Percentiles rank a stretch among this genome's conserved stretches.
phyloP scores from a whole-genome alignment of 2,888 invertebrate genomes.

The Dryocosmus kuriphilus region DNA sequence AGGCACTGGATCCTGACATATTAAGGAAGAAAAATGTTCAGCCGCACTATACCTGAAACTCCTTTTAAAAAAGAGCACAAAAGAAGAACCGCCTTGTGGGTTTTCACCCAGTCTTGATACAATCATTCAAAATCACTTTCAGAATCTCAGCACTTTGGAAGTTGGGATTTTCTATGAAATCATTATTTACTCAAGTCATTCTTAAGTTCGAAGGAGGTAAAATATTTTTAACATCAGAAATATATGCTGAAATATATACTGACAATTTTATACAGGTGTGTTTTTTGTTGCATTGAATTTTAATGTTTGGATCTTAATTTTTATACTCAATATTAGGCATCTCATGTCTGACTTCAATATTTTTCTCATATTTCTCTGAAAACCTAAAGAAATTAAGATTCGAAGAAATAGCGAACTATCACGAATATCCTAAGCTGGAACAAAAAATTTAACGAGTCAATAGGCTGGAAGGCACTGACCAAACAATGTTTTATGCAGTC shows the following conservation, averaged over 20 bases:
- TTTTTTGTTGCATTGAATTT: background rate
- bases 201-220: background rate
- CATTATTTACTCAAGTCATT: background rate
- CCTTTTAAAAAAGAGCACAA: slow-evolving; percentile 6
- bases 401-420: background rate
- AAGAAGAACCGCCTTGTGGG: background rate
- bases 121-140: background rate
- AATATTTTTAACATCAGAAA: background rate
- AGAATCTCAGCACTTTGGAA: background rate
- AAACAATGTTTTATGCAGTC: background rate
- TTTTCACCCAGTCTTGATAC: background rate
- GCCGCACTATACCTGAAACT: slow-evolving; percentile 12
- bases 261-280: background rate
- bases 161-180: background rate
- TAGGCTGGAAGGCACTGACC: background rate
- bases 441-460: background rate
- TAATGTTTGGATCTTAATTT: too few species aligned
- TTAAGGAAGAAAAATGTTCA: slow-evolving; percentile 13
- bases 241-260: too few species aligned
- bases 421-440: background rate
- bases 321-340: too few species aligned
- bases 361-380: background rate
- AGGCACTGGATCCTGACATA: slow-evolving; percentile 1
- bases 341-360: background rate
- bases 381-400: background rate